Conservation (phyloP, 2,797 vertebrate genomes). For the Nannoperca obscura region DNA sequence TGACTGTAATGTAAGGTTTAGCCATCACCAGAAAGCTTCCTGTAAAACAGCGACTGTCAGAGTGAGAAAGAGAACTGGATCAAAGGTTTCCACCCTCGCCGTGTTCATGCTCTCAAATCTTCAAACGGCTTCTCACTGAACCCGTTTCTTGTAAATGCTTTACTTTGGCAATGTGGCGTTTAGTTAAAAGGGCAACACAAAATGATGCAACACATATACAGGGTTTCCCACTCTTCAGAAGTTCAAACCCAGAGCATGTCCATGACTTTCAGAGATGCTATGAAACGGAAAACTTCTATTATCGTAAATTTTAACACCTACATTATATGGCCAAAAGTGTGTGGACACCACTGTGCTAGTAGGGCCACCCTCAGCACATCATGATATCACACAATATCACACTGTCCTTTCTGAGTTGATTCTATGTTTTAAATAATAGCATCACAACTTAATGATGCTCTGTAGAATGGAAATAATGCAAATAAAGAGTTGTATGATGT, state of each 20-base stretch:
- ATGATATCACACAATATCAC: background rate
- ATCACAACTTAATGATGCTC: background rate
- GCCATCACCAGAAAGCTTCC: constrained; percentile 13
- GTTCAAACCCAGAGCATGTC: background rate
- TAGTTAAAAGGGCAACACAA: background rate
- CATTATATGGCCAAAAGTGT: background rate
- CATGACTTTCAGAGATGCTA: background rate
- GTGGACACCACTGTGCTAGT: background rate
- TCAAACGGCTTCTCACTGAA: constrained; percentile 12
- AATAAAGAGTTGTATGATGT: background rate
- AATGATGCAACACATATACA: constrained; percentile 3
- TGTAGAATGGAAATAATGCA: background rate
- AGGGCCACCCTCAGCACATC: background rate
- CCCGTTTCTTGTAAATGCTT: background rate
- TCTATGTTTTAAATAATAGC: background rate
- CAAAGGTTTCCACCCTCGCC: constrained; percentile 23
- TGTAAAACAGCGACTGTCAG: background rate
- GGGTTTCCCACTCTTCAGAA: constrained; percentile 1
- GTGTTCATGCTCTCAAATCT: background rate
- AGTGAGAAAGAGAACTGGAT: constrained; percentile 7
- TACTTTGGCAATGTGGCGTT: background rate
- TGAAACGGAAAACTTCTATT: background rate
- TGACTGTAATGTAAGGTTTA: constrained; percentile 3
- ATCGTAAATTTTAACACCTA: background rate
- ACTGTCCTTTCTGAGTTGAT: background rate